Percentiles rank a stretch among this genome's conserved stretches.
Conservation (phyloP, 1,140 invertebrate species). For the Cecropterus lyciades region DNA sequence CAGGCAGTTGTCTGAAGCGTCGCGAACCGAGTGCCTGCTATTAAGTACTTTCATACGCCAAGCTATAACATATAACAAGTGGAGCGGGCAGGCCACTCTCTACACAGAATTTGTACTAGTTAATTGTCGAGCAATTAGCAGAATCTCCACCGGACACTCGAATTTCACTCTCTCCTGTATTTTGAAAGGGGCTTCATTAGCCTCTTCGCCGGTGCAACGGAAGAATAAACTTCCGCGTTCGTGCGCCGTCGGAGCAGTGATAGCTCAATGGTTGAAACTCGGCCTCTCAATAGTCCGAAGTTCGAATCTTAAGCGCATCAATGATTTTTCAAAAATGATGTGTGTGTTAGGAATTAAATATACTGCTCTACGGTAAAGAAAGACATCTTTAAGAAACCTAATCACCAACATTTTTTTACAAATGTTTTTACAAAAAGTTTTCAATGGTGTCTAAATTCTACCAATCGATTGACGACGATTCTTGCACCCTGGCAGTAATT, state of each 20-base stretch:
- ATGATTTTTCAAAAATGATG: too few species aligned
- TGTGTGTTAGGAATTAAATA: too few species aligned
- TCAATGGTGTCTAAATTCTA: too few species aligned
- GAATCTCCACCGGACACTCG: constrained; percentile 49
- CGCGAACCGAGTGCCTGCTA: constrained; percentile 31
- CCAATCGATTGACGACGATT: too few species aligned
- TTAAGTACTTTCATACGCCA: constrained; percentile 63
- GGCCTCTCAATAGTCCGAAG: too few species aligned
- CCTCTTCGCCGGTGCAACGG: constrained; percentile 14
- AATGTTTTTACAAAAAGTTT: too few species aligned
- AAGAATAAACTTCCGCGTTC: constrained; percentile 26
- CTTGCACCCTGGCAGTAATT: not conserved
- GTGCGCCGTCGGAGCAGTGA: too few species aligned
- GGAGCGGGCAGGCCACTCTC: constrained; percentile 78
- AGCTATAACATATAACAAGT: constrained; percentile 75
- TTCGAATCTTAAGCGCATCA: too few species aligned
- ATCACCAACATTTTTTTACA: too few species aligned
- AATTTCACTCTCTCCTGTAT: constrained; percentile 70
- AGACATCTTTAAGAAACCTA: too few species aligned
- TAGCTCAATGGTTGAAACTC: too few species aligned
- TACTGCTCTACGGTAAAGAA: too few species aligned
- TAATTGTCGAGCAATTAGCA: constrained; percentile 75
- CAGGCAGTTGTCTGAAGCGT: constrained; percentile 40
- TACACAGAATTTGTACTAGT: constrained; percentile 71
- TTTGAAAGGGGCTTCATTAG: constrained; percentile 40